Evolutionary conservation across 2,797 vertebrate genomes (phyloP).

Genomic region (Hypotaenidia philippensis): DNA sequence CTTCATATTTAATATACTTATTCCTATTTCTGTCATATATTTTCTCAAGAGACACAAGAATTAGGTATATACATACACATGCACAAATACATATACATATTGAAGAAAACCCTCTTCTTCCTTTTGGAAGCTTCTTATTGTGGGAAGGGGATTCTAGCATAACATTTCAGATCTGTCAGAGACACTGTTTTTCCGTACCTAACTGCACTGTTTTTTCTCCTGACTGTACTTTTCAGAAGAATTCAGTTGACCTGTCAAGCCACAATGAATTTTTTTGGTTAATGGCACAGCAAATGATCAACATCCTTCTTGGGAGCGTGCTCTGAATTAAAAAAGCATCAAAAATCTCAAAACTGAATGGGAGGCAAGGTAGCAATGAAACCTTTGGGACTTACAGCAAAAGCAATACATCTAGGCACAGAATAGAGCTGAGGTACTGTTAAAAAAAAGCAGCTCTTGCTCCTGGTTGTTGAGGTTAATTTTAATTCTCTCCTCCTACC

Average conservation of each 20-base stretch:
- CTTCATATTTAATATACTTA: background rate
- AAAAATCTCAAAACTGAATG: background rate
- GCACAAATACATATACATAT: background rate
- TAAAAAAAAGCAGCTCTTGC: background rate
- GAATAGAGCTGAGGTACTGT: background rate
- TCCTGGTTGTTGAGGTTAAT: background rate
- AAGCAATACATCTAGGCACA: background rate
- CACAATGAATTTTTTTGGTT: background rate
- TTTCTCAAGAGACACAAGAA: background rate
- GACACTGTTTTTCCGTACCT: background rate
- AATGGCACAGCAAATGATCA: background rate
- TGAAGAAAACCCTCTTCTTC: background rate
- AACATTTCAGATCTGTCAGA: background rate
- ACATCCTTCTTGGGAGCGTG: background rate
- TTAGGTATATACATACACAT: background rate
- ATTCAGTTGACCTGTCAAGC: background rate
- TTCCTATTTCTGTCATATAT: background rate
- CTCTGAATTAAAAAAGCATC: background rate
- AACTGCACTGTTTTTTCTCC: background rate
- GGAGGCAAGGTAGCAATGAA: background rate
- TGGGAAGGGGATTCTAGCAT: background rate
- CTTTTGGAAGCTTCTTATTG: background rate
- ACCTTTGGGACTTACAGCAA: background rate
- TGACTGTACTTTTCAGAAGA: background rate
- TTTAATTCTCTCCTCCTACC: slow-evolving; percentile 4